These are phyloP conservation scores for Hiodon tergisus DNA, from an alignment of 2,113 vertebrate genomes.

Conservation along the genomic window DNA sequence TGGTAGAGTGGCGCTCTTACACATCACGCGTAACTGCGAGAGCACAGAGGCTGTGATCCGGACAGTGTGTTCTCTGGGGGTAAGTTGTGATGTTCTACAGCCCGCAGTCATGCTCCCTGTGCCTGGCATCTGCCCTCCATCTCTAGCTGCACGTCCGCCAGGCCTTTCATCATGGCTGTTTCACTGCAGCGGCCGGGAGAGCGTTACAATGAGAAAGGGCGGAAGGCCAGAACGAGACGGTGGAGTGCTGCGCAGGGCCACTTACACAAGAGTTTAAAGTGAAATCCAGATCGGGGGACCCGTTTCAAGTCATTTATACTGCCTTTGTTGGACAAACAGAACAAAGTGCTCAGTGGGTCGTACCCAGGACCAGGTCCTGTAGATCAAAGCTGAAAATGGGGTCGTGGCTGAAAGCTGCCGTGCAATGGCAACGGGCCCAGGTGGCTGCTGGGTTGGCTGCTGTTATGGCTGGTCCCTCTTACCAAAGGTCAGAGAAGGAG, in stretches of 20 bases:
- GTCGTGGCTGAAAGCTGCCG: neutral
- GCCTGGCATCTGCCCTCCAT: neutral
- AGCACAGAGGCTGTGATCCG: neutral
- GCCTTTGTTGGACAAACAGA: neutral
- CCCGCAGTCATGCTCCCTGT: neutral
- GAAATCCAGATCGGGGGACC: neutral
- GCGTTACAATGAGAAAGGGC: neutral
- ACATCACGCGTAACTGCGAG: too few relatives aligned
- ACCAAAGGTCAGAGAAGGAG: too few relatives aligned
- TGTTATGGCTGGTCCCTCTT: too few relatives aligned
- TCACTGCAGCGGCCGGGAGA: neutral
- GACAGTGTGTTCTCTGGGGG: neutral
- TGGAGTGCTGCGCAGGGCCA: neutral
- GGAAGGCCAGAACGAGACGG: neutral
- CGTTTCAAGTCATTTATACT: neutral
- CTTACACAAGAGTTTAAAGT: neutral
- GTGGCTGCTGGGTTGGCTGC: too few relatives aligned
- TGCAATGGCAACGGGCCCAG: neutral
- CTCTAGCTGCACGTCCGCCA: neutral
- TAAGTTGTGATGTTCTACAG: neutral
- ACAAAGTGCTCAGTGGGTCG: neutral
- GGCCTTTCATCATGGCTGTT: neutral
- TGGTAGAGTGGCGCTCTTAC: too few relatives aligned
- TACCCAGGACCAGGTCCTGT: neutral
- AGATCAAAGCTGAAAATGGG: neutral